A percentile compares a stretch with the other conserved stretches of the same genome.
Evolutionary conservation across 2,888 invertebrate species (phyloP).

Genomic region (Phalera bucephala): DNA sequence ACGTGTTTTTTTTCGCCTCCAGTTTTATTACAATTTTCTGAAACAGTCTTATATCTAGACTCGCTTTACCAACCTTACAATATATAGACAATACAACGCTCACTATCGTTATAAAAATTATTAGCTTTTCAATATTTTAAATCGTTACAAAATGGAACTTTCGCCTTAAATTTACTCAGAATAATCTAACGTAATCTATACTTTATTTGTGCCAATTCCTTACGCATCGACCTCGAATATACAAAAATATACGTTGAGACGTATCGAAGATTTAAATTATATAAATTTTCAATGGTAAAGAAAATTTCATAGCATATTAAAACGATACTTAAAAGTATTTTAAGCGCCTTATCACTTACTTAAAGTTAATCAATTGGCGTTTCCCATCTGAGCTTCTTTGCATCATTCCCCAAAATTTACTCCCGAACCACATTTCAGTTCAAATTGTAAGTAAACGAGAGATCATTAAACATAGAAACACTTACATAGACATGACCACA

Average conservation of each 20-base stretch:
- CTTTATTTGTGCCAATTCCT: conserved; percentile 74
- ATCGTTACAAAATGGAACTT: conserved; percentile 74
- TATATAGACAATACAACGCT: conserved; percentile 79
- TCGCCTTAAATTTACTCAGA: conserved; percentile 49
- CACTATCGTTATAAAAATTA: conserved; percentile 71
- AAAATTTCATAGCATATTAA: conserved; percentile 55
- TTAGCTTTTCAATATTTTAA: conserved; percentile 61
- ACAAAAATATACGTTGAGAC: conserved; percentile 77
- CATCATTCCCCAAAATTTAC: conserved; percentile 36
- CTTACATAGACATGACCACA: conserved; percentile 64
- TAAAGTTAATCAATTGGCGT: conserved; percentile 73
- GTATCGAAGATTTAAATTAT: conserved; percentile 65
- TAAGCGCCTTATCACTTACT: conserved; percentile 69
- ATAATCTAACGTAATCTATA: conserved; percentile 53
- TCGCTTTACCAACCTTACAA: conserved; percentile 73
- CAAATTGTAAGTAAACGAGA: conserved; percentile 79
- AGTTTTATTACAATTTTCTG: conserved; percentile 82
- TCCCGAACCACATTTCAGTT: conserved; percentile 65
- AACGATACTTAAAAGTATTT: conserved; percentile 62
- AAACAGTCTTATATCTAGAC: conserved; percentile 75
- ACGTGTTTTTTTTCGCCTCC: conserved; percentile 70
- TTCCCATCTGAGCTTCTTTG: conserved; percentile 69
- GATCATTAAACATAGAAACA: conserved; percentile 60
- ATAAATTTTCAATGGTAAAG: conserved; percentile 66
- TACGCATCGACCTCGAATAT: conserved; percentile 71